These are phyloP conservation scores for Ennomos quercinarius DNA, from an alignment of 2,888 invertebrate genomes.

Conservation along the genomic window DNA sequence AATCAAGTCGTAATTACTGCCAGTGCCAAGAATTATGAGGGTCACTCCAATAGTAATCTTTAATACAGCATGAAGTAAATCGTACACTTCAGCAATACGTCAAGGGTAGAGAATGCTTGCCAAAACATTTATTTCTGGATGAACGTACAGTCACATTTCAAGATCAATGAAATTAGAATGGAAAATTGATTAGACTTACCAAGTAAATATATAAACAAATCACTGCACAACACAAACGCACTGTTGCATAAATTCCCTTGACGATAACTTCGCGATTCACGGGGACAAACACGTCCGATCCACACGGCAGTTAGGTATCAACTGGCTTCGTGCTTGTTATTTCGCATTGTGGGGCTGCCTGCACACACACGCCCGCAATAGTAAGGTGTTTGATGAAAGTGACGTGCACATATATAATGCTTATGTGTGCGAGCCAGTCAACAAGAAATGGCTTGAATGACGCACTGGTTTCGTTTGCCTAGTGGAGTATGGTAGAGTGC, in stretches of 20 bases:
- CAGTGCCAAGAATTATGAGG: constrained; percentile 27
- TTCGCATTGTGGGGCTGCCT: constrained; percentile 50
- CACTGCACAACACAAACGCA: constrained; percentile 69
- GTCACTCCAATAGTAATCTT: constrained; percentile 12
- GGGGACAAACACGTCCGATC: constrained; percentile 53
- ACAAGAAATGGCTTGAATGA: constrained; percentile 50
- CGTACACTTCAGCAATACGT: constrained; percentile 39
- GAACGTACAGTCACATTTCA: constrained; percentile 14
- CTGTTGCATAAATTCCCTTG: constrained; percentile 32
- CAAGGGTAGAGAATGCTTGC: constrained; percentile 71
- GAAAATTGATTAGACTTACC: constrained; percentile 61
- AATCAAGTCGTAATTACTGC: constrained; percentile 23
- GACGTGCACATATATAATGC: constrained; percentile 48
- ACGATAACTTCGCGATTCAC: constrained; percentile 49
- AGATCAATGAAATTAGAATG: neutral
- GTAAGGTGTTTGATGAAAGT: constrained; percentile 58
- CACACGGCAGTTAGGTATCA: constrained; percentile 58
- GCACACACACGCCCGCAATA: constrained; percentile 47
- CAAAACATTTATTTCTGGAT: constrained; percentile 76
- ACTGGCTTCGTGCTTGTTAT: constrained; percentile 67
- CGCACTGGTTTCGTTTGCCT: constrained; percentile 43
- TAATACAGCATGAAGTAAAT: constrained; percentile 24
- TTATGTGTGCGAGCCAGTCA: constrained; percentile 53
- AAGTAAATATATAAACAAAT: constrained; percentile 54
- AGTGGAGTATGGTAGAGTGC: neutral